These are phyloP conservation scores for Platysteira castanea DNA, from an alignment of 2,113 vertebrate genomes.

Conservation along the genomic window DNA sequence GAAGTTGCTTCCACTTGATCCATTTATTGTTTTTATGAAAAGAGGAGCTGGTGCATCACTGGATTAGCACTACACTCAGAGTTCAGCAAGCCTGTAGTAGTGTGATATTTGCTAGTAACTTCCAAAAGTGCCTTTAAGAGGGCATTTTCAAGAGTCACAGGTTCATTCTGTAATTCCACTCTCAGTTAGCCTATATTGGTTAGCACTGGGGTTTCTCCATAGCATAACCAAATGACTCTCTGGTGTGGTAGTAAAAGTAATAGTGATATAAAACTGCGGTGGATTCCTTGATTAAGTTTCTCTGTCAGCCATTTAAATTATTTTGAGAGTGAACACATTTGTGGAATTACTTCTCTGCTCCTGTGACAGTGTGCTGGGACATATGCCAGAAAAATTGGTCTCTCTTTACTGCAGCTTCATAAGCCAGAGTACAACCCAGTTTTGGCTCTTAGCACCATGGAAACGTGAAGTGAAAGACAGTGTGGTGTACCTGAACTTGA, in stretches of 20 bases:
- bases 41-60: not conserved
- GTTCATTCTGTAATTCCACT: not conserved
- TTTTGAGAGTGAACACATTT: constrained; percentile 36
- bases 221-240: not conserved
- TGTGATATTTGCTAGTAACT: not conserved
- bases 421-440: not conserved
- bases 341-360: constrained; percentile 5
- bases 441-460: not conserved
- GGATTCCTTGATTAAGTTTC: not conserved
- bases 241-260: not conserved
- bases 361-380: not conserved
- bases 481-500: not conserved
- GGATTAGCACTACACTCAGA: not conserved
- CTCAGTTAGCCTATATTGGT: not conserved
- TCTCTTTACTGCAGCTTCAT: not conserved
- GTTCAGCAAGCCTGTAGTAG: not conserved
- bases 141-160: not conserved
- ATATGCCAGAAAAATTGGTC: not conserved
- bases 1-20: not conserved
- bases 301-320: constrained; percentile 9
- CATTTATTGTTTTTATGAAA: not conserved
- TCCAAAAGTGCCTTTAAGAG: not conserved
- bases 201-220: not conserved
- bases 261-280: not conserved
- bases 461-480: not conserved